These are phyloP conservation scores for Cephalopholis sonnerati DNA, from an alignment of 2,113 vertebrate species.

Conservation along the genomic window DNA sequence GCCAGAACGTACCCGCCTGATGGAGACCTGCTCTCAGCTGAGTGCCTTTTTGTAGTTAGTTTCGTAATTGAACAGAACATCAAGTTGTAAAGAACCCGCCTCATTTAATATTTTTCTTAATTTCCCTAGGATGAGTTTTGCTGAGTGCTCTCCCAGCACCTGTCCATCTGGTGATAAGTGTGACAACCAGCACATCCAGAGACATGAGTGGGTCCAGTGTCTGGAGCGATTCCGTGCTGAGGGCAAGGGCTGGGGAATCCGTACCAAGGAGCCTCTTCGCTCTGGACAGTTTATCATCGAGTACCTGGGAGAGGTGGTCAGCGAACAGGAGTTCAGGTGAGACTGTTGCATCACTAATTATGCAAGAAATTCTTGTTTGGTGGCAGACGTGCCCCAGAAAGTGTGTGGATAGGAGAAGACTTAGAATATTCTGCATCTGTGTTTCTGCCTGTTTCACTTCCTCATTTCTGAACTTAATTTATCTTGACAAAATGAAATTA, in stretches of 20 bases:
- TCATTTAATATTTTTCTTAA: background rate
- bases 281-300: slow-evolving; percentile 99
- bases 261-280: slow-evolving; percentile 94
- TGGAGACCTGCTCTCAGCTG: too few species aligned
- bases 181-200: slow-evolving; percentile 97
- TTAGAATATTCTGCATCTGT: background rate
- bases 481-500: background rate
- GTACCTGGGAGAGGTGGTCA: slow-evolving; percentile 98
- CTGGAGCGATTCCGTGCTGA: slow-evolving; percentile 96
- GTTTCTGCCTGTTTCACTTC: background rate
- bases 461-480: background rate
- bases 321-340: slow-evolving; percentile 97
- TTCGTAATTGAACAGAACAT: background rate
- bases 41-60: background rate
- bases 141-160: slow-evolving; percentile 95
- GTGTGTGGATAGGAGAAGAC: background rate
- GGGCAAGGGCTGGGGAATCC: slow-evolving; percentile 98
- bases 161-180: slow-evolving; percentile 94
- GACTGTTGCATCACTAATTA: background rate
- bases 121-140: slow-evolving; percentile 94
- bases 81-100: background rate
- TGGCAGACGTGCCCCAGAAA: background rate
- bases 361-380: background rate
- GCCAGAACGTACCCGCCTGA: too few species aligned
- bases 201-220: slow-evolving; percentile 98